Percentiles rank a stretch among this genome's conserved stretches.
These are phyloP conservation scores for Epicauta chinensis DNA, from an alignment of 1,140 invertebrate genomes.

Conservation along the genomic window DNA sequence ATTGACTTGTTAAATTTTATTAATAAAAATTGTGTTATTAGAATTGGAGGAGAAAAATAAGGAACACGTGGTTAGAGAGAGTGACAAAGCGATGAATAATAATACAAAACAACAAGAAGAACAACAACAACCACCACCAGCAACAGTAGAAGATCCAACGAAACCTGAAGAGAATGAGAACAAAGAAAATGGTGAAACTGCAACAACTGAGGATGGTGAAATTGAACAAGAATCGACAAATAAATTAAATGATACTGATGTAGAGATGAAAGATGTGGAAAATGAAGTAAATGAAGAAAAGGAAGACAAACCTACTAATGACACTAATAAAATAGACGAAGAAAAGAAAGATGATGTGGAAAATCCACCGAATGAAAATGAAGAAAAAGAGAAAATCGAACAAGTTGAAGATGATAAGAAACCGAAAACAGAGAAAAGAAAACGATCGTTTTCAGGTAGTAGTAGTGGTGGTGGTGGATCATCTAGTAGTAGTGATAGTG, in stretches of 20 bases:
- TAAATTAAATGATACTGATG: constrained; percentile 30
- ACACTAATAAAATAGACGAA: constrained; percentile 25
- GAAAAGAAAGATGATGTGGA: constrained; percentile 28
- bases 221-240: constrained; percentile 26
- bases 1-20: constrained; percentile 13
- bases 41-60: constrained; percentile 44
- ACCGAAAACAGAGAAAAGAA: constrained; percentile 29
- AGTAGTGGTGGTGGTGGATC: constrained; percentile 41
- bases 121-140: not conserved
- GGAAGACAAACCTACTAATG: constrained; percentile 16
- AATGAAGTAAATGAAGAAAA: constrained; percentile 9
- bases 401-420: constrained; percentile 8
- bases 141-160: constrained; percentile 28
- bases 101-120: constrained; percentile 35
- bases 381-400: constrained; percentile 19
- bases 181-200: constrained; percentile 33
- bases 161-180: constrained; percentile 39
- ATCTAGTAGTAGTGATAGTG: constrained; percentile 40
- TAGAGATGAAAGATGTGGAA: constrained; percentile 38
- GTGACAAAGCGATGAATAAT: constrained; percentile 39
- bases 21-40: constrained; percentile 8
- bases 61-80: constrained; percentile 39
- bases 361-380: constrained; percentile 29
- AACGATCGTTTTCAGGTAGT: constrained; percentile 39
- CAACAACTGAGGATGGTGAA: constrained; percentile 25